phyloP scores from a whole-genome alignment of 37 sponge, comb jelly and placozoan species.

The Bolinopsis microptera region DNA sequence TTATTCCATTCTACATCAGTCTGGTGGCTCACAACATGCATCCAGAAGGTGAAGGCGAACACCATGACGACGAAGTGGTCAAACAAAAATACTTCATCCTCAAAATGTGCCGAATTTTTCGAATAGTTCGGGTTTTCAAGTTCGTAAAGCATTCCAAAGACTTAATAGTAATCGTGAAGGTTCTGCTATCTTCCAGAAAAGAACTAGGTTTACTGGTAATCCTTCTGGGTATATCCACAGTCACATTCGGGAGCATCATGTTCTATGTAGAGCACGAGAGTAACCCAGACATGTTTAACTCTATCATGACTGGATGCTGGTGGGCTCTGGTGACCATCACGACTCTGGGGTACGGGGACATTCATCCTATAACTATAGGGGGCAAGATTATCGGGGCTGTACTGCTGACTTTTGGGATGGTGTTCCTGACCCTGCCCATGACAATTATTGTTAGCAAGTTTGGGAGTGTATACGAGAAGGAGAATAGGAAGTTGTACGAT shows the following conservation, averaged over 20 bases:
- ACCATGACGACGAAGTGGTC: slow-evolving; percentile 6
- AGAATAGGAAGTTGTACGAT: slow-evolving; percentile 25
- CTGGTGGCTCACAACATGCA: not conserved
- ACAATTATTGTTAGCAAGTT: slow-evolving; percentile 20
- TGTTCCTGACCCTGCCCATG: slow-evolving; percentile 38
- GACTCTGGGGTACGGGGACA: not conserved
- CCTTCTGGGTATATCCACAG: not conserved
- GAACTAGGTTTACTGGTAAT: slow-evolving; percentile 21
- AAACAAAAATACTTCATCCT: slow-evolving; percentile 21
- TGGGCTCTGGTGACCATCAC: slow-evolving; percentile 39
- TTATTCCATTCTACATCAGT: slow-evolving; percentile 25
- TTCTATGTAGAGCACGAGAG: not conserved
- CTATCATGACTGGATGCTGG: slow-evolving; percentile 27
- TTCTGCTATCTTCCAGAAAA: not conserved
- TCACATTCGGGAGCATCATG: slow-evolving; percentile 28
- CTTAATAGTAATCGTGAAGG: slow-evolving; percentile 12
- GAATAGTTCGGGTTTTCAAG: not conserved
- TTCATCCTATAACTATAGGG: not conserved
- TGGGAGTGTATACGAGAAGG: slow-evolving; percentile 12
- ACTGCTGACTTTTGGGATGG: slow-evolving; percentile 10
- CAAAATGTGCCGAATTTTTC: slow-evolving; percentile 27
- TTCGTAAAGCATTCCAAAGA: slow-evolving; percentile 29
- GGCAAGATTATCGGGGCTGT: not conserved
- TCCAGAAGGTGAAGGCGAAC: not conserved
- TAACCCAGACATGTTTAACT: not conserved